A percentile compares a stretch with the other conserved stretches of the same genome.
phyloP scores from a whole-genome alignment of 2,888 invertebrate genomes.

The Byasa hedistus region DNA sequence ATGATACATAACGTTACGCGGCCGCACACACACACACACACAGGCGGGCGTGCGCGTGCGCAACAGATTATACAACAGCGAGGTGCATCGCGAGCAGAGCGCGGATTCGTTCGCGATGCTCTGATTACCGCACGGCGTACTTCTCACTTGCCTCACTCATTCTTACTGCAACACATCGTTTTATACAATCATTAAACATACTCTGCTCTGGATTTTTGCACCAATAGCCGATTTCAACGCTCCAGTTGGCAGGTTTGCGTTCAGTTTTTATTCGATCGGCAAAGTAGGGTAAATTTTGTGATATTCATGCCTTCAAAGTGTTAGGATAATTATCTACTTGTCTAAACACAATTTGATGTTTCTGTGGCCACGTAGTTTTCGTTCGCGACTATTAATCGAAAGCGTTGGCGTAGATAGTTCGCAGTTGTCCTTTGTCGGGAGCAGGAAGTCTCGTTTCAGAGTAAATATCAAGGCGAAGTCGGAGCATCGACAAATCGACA shows the following conservation, averaged over 20 bases:
- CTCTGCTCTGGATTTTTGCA: conserved; percentile 44
- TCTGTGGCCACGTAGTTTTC: conserved; percentile 15
- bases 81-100: conserved; percentile 40
- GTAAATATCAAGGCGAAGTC: conserved; percentile 72
- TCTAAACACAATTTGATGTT: conserved; percentile 33
- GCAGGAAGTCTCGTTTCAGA: conserved; percentile 64
- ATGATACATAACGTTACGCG: conserved; percentile 54
- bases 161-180: conserved; percentile 23
- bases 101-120: conserved; percentile 54
- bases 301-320: no score
- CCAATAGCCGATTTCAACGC: conserved; percentile 60
- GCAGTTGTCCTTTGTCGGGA: conserved; percentile 57
- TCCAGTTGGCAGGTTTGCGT: conserved; percentile 53
- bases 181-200: conserved; percentile 30
- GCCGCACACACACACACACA: conserved; percentile 37
- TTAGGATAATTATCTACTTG: conserved; percentile 29
- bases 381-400: conserved; percentile 34
- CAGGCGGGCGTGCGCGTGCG: conserved; percentile 11
- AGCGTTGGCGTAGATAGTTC: conserved; percentile 29
- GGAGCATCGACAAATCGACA: conserved; percentile 45
- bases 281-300: conserved; percentile 36
- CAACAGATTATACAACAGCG: conserved; percentile 54
- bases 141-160: conserved; percentile 21
- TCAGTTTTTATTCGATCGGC: conserved; percentile 47
- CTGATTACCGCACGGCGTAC: conserved; percentile 52